Evolutionary conservation across 2,113 vertebrate genomes (phyloP), one percentile per base, ranked within the genome.

Genomic region (Emydura subglobosa): DNA sequence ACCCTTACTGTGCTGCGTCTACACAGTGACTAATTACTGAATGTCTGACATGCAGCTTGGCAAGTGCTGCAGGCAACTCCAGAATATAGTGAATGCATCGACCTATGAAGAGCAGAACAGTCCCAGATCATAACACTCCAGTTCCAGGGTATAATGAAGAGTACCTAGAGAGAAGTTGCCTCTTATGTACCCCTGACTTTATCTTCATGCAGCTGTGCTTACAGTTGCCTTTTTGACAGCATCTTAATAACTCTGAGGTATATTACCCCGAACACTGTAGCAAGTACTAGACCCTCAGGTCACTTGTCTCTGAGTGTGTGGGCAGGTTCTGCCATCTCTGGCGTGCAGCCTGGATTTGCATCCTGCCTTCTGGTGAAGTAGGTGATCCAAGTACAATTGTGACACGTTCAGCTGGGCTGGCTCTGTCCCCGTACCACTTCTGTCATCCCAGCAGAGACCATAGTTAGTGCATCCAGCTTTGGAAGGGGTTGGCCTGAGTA

Each of bases 1-100:
- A 24, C 31, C 19, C 1, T 83, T 42, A 11, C 1, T 0, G 9
- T 39, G 72, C 72, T 76, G 5, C 10, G 9, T 76, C 22, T 25
- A 39, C 39, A 44, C 22, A 25, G 78, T 53, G 78, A 2, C 83
- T 68, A 55, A 90, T 79, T 72, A 6, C 22, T 79, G 8, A 42
- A 5, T 44, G 49, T 68, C 47, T 47, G 74, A 14, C 11, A 27
- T 27, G 39, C 22, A 47, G 74, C 3, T 10, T 42, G 12, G 65
- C 25, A 27, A 47, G 39, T 25, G 42, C 72, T 44, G 24, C 24
- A 11, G 72, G 39, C 22, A 42, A 42, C 22, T 44, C 72, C 1
- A 21, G n/a, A 76, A 39, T 24, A 44, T 44, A 76, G 72, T 44
- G 68, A 74, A 10, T 42, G 39, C n/a, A 61, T 39, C 2, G 19